Percentiles rank a stretch among this genome's conserved stretches.
Conservation (phyloP, 2,888 invertebrate species). For the Erebia aethiops region DNA sequence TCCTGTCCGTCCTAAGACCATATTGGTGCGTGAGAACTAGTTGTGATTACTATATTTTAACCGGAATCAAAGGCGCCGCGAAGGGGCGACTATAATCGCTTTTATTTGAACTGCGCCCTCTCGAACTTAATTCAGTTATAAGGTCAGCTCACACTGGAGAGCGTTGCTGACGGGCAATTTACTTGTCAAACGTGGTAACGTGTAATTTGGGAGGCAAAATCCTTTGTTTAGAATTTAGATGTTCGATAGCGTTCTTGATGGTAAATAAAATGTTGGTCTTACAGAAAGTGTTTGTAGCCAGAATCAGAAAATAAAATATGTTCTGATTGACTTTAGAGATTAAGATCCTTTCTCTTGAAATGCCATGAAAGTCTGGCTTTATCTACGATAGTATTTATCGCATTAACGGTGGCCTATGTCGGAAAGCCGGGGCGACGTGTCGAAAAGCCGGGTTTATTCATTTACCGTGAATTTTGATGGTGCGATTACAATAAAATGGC, state of each 20-base stretch:
- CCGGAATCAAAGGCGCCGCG: slow-evolving; percentile 59
- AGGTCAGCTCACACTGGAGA: slow-evolving; percentile 35
- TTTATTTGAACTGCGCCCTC: slow-evolving; percentile 59
- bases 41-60: slow-evolving; percentile 54
- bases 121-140: slow-evolving; percentile 44
- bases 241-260: not conserved
- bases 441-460: too few species aligned
- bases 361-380: too few species aligned
- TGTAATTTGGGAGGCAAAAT: not conserved
- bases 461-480: too few species aligned
- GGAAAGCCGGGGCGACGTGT: too few species aligned
- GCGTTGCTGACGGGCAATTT: slow-evolving; percentile 24
- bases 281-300: too few species aligned
- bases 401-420: too few species aligned
- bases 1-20: slow-evolving; percentile 12
- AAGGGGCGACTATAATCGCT: slow-evolving; percentile 55
- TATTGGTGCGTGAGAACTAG: slow-evolving; percentile 44
- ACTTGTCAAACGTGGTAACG: not conserved
- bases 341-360: too few species aligned
- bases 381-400: too few species aligned
- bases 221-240: not conserved
- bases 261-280: too few species aligned
- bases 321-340: too few species aligned
- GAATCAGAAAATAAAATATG: too few species aligned
- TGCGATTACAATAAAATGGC: too few species aligned